Evolutionary conservation across 2,888 invertebrate species (phyloP).

Genomic region (Harmothoe impar): DNA sequence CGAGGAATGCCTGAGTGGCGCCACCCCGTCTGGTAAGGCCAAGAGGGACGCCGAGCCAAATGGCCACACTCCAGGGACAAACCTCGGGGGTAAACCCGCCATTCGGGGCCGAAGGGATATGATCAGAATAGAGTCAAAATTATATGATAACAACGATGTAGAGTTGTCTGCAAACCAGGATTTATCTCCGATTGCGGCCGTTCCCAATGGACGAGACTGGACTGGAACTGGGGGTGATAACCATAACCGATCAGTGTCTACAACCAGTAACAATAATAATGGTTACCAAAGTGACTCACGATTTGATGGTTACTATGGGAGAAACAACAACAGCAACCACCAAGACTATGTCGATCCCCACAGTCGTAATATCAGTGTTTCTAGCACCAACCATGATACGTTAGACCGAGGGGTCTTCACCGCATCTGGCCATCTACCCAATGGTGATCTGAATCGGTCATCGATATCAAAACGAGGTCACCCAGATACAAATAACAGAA

Average conservation of each 20-base stretch:
- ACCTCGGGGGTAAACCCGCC: neutral
- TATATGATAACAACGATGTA: constrained; percentile 30
- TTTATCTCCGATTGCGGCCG: neutral
- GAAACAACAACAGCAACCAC: constrained; percentile 16
- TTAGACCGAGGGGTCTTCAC: constrained; percentile 27
- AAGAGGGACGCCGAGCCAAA: neutral
- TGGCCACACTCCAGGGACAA: neutral
- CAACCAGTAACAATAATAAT: constrained; percentile 53
- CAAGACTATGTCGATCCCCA: neutral
- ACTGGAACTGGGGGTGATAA: neutral
- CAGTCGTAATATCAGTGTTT: neutral
- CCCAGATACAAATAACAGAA: constrained; percentile 1
- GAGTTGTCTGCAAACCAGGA: constrained; percentile 22
- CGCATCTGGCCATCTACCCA: neutral
- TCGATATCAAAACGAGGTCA: neutral
- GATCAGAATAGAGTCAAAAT: constrained; percentile 17
- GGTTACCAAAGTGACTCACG: constrained; percentile 28
- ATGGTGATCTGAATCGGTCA: constrained; percentile 6
- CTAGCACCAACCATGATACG: constrained; percentile 45
- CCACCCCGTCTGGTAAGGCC: neutral
- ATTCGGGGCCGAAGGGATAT: constrained; percentile 5
- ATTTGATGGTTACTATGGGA: neutral
- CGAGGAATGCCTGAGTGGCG: constrained; percentile 27
- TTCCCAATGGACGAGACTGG: constrained; percentile 43
- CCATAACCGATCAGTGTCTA: constrained; percentile 46